Evolutionary conservation across 2,113 vertebrate species (phyloP).

Genomic region (Polypterus bichir): DNA sequence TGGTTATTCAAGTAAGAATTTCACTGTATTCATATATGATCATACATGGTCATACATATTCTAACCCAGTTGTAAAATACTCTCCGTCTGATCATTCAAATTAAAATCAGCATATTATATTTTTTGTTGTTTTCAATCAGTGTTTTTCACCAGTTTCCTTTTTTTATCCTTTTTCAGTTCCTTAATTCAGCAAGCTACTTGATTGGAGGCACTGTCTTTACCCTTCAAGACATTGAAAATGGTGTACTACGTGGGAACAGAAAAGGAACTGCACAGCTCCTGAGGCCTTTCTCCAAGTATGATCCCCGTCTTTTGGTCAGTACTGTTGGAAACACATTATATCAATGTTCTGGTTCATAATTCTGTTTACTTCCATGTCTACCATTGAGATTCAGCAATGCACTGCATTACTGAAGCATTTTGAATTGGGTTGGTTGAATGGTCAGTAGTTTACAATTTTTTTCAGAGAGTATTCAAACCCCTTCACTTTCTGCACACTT

Average conservation of each 20-base stretch:
- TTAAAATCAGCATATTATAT: background rate
- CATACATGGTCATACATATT: too few relatives aligned
- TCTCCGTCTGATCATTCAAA: background rate
- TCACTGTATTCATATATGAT: too few relatives aligned
- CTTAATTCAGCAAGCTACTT: slow-evolving; percentile 65
- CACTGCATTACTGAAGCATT: too few relatives aligned
- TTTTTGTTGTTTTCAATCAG: background rate
- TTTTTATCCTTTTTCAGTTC: slow-evolving; percentile 35
- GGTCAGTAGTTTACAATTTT: too few relatives aligned
- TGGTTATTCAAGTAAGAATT: too few relatives aligned
- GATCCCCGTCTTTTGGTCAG: slow-evolving; percentile 54
- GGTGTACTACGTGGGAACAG: slow-evolving; percentile 57
- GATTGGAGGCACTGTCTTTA: slow-evolving; percentile 61
- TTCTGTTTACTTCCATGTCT: too few relatives aligned
- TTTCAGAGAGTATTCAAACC: too few relatives aligned
- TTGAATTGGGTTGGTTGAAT: too few relatives aligned
- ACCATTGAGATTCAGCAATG: too few relatives aligned
- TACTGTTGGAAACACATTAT: too few relatives aligned
- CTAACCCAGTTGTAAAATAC: background rate
- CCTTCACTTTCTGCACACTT: too few relatives aligned
- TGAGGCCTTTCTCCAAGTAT: slow-evolving; percentile 51
- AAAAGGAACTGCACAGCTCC: slow-evolving; percentile 51
- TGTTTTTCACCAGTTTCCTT: background rate
- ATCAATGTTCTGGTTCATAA: too few relatives aligned
- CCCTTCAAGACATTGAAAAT: slow-evolving; percentile 61